Conservation (phyloP, 2,113 vertebrate species). For the Chaetops frenatus region DNA sequence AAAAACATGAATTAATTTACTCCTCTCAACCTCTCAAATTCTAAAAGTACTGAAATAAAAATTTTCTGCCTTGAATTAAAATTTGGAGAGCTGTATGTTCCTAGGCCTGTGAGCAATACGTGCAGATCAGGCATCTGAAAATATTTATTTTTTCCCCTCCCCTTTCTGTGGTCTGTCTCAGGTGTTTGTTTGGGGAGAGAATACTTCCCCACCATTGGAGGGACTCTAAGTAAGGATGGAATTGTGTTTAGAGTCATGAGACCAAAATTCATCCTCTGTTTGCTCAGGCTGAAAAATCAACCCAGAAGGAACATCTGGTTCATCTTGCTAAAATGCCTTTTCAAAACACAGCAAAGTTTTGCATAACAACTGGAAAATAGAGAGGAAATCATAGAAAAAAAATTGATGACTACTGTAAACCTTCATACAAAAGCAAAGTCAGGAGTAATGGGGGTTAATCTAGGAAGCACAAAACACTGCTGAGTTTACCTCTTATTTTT, state of each 20-base stretch:
- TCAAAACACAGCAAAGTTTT: not conserved
- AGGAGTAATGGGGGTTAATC: not conserved
- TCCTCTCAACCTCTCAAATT: not conserved
- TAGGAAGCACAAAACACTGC: not conserved
- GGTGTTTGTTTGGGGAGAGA: not conserved
- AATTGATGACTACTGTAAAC: not conserved
- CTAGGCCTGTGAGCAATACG: not conserved
- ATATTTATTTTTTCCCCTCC: not conserved
- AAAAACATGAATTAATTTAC: not conserved
- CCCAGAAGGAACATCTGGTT: not conserved
- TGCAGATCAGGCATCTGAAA: rapidly evolving
- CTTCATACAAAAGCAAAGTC: not conserved
- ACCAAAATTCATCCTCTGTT: not conserved
- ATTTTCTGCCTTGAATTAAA: not conserved
- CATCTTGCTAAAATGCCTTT: not conserved
- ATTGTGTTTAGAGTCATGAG: not conserved
- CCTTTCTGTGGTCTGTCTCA: not conserved
- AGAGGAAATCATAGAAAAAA: not conserved
- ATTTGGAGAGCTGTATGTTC: not conserved
- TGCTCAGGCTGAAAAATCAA: not conserved
- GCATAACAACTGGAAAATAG: not conserved
- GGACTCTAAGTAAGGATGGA: not conserved
- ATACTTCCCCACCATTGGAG: not conserved
- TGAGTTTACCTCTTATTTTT: not conserved
- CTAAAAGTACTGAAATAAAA: not conserved